These are phyloP conservation scores for Diabrotica undecimpunctata DNA, from an alignment of 1,140 invertebrate genomes.

Conservation along the genomic window DNA sequence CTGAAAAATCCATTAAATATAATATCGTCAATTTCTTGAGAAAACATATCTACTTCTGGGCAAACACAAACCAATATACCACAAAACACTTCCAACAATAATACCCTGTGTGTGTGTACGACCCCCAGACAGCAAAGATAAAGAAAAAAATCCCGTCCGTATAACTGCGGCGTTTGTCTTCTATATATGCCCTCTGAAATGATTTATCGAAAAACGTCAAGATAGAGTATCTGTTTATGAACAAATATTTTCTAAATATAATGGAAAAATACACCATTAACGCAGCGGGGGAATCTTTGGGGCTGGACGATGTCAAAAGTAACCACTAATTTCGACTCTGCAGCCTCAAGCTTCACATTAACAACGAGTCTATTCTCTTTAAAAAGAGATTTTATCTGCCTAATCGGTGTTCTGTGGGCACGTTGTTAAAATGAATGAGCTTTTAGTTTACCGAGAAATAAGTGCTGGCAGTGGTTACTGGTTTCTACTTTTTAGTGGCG, in stretches of 20 bases:
- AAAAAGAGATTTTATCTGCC: conserved; percentile 13
- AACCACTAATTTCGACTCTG: conserved; percentile 10
- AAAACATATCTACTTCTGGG: background rate
- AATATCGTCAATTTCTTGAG: background rate
- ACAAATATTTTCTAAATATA: conserved; percentile 18
- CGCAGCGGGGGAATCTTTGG: conserved; percentile 7
- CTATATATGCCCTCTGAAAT: background rate
- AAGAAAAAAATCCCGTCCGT: background rate
- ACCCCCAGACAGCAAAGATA: conserved; percentile 1
- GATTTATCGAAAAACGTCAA: conserved; percentile 17
- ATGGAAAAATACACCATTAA: conserved; percentile 18
- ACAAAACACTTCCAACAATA: background rate
- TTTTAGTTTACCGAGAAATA: background rate
- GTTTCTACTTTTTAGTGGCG: too few species aligned
- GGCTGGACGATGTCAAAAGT: conserved; percentile 12
- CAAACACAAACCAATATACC: background rate
- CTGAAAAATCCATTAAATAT: too few species aligned
- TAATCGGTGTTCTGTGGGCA: background rate
- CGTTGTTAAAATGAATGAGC: conserved; percentile 10
- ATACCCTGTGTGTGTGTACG: background rate
- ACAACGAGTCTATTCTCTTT: conserved; percentile 6
- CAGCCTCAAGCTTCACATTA: conserved; percentile 1
- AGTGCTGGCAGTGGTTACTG: too few species aligned
- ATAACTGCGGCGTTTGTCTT: conserved; percentile 9
- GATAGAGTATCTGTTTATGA: conserved; percentile 18